These are phyloP conservation scores for Todus mexicanus DNA, from an alignment of 2,797 vertebrate genomes.

Conservation along the genomic window DNA sequence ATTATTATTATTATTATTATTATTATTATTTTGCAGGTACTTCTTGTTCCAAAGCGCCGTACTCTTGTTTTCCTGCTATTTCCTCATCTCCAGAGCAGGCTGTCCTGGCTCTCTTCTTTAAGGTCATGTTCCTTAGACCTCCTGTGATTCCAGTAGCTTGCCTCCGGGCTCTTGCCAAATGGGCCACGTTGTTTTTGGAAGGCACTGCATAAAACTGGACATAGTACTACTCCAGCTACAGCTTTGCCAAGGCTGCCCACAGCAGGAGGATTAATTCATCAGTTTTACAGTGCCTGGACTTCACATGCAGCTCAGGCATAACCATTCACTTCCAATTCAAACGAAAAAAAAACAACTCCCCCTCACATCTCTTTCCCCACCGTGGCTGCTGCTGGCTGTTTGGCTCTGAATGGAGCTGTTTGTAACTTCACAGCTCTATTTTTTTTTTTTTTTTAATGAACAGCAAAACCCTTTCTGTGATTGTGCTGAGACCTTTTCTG, in stretches of 20 bases:
- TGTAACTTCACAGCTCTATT: background rate
- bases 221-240: background rate
- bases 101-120: background rate
- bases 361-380: background rate
- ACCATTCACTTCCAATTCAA: constrained; percentile 2
- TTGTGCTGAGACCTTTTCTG: background rate
- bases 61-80: background rate
- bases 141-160: background rate
- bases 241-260: constrained; percentile 29
- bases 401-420: background rate
- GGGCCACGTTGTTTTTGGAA: background rate
- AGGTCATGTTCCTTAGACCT: background rate
- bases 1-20: too few relatives aligned
- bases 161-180: background rate
- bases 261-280: constrained; percentile 39
- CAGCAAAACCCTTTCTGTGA: background rate
- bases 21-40: background rate
- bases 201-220: background rate
- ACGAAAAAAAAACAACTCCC: background rate
- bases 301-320: background rate
- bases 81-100: background rate
- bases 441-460: background rate
- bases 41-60: background rate
- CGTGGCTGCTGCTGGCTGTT: background rate
- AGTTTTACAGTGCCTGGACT: background rate